phyloP scores from a whole-genome alignment of 92 coral and sea anemone genomes.

The Epizoanthus fatuus region DNA sequence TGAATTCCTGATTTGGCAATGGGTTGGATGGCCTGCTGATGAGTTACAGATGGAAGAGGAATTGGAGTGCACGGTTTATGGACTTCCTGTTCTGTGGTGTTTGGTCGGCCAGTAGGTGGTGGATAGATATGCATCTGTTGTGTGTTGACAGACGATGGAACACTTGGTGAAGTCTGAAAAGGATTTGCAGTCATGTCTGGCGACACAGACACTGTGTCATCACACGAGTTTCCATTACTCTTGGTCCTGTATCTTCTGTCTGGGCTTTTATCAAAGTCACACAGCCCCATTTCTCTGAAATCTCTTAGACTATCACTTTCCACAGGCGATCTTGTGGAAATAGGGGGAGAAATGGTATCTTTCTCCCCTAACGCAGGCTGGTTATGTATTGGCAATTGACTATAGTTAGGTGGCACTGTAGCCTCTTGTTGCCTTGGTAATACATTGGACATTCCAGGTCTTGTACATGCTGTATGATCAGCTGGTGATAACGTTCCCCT shows the following conservation, averaged over 20 bases:
- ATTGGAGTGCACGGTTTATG: too few species aligned
- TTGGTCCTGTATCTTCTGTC: background rate
- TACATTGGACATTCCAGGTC: background rate
- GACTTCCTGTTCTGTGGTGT: background rate
- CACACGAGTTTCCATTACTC: background rate
- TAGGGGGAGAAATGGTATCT: background rate
- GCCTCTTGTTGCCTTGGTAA: slow-evolving; percentile 7
- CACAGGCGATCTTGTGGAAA: background rate
- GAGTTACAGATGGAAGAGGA: background rate
- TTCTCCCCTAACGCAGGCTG: background rate
- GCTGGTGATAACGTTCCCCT: background rate
- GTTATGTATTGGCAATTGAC: background rate
- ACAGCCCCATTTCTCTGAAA: slow-evolving; percentile 9
- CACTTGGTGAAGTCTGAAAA: background rate
- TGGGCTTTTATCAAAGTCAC: slow-evolving; percentile 2
- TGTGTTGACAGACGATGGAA: background rate
- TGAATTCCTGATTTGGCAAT: too few species aligned
- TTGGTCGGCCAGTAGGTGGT: background rate
- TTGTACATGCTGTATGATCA: background rate
- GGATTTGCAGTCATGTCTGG: background rate
- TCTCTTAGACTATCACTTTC: background rate
- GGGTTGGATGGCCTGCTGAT: background rate
- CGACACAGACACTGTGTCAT: background rate
- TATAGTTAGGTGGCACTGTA: background rate
- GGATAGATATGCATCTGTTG: background rate